Base-by-base conservation (phyloP, 2,888 invertebrate species). In the Dendrolimus pini region DNA sequence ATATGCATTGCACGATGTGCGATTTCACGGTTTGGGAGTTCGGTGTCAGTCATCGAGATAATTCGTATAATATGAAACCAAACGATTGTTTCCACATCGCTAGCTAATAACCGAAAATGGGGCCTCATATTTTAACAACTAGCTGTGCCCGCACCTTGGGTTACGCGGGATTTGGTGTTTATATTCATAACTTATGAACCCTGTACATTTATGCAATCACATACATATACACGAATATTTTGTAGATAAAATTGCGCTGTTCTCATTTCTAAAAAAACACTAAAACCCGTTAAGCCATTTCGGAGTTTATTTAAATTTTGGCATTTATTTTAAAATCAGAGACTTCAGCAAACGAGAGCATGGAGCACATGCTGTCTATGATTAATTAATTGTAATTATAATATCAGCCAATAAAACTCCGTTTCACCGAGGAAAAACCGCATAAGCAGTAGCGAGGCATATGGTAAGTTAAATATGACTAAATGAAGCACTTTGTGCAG, bases 51-150 rank as follows among this genome's bases (percentile, higher is more conserved):
- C 70, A 71, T 62, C 66, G 72, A 75, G 75, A 82, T 83, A 80
- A 84, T 81, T 82, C 76, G 74, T 65, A 70, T 30, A 30, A 30
- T 74, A 75, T 71, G 74, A 68, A 68, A 71, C 69, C 63, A 72
- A 69, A 69, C 75, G 75, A 82, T 83, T 78, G 75, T 80, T 77
- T 79, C 77, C 79, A 73, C 68, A 70, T 66, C 76, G 67, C 68
- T 65, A 62, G 60, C 67, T 69, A 75, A 77, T 79, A 74, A 68
- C 68, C 72, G 70, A 70, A 68, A 71, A 70, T 67, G 67, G 65
- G 63, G 65, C 66, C 55, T 61, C 57, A 60, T 57, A 64, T 54
- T 30, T 81, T 78, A 82, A 79, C 78, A 77, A 74, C 71, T 67
- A 67, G 70, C 75, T 77, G 76, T 72, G 78, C 74, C 75, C 65